Base-by-base conservation (phyloP, 2,113 vertebrate species). In the Arenaria interpres region DNA sequence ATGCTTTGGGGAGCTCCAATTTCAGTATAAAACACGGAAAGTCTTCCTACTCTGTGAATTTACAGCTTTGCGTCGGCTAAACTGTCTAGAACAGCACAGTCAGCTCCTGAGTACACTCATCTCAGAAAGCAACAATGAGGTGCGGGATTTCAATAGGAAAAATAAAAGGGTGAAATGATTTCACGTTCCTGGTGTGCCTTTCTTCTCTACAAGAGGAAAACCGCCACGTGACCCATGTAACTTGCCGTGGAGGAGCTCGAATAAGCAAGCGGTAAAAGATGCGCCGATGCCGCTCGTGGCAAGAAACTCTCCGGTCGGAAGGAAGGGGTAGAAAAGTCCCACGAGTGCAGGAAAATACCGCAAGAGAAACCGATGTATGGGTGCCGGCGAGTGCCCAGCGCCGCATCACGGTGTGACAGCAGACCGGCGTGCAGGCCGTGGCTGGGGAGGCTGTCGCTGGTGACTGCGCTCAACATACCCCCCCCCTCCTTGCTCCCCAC, bases 351-450 rank as follows among this genome's bases (percentile, higher is more conserved):
- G 50, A 25, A 19, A 39, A 80, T 1, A 23, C 59, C 1, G 7
- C 46, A 50, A 3, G 33, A 32, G 20, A 16, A 56, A 14, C 27
- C 33, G 0, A 1, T 1, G 33, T 5, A 1, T n/a, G n/a, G n/a
- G n/a, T n/a, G n/a, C n/a, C n/a, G n/a, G n/a, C n/a, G n/a, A n/a
- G n/a, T n/a, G n/a, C n/a, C n/a, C n/a, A n/a, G n/a, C n/a, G n/a
- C n/a, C n/a, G n/a, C n/a, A n/a, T n/a, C n/a, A n/a, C n/a, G 18
- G 39, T 1, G 12, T 3, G 71, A 12, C 10, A 8, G 43, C 7
- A 21, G n/a, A 10, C 1, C 79, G 0, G 53, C 0, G 27, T 30
- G 20, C 87, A 56, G 87, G 12, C 73, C 67, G 0, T 1, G 1
- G 43, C 1, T 0, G 11, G 19, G 69, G 68, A 7, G 21, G 59